Conservation (phyloP, 2,888 invertebrate species). For the Eustalomyia histrio region DNA sequence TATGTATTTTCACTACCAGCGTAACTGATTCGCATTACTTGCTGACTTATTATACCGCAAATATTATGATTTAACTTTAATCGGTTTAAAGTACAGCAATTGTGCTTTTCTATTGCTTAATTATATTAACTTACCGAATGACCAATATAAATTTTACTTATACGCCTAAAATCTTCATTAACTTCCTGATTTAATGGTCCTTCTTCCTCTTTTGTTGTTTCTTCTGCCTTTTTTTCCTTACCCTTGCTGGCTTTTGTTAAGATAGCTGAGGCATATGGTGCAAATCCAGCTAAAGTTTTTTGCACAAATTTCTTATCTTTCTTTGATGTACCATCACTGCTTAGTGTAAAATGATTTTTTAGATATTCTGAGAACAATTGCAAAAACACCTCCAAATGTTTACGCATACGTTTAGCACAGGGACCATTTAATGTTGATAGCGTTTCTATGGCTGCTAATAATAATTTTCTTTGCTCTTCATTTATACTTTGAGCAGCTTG, state of each 20-base stretch:
- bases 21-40: no score
- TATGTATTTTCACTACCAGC: no score
- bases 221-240: conserved; percentile 11
- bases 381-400: conserved; percentile 65
- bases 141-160: conserved; percentile 77
- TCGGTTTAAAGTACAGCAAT: no score
- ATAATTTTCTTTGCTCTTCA: conserved; percentile 70
- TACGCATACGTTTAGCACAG: conserved; percentile 68
- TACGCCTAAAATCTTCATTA: conserved; percentile 74
- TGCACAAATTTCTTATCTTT: conserved; percentile 74
- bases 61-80: no score
- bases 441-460: conserved; percentile 72
- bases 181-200: conserved; percentile 38
- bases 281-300: conserved; percentile 70
- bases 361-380: conserved; percentile 65
- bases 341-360: conserved; percentile 65
- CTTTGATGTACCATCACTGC: conserved; percentile 58
- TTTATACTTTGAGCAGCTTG: conserved; percentile 53
- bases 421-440: conserved; percentile 68
- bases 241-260: conserved; percentile 58
- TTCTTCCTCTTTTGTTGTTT: background rate
- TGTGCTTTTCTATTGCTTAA: no score
- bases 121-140: conserved; percentile 75
- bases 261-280: conserved; percentile 66
- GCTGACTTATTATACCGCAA: no score